Conservation (phyloP, 2,888 invertebrate genomes). For the Pristionchus entomophagus region DNA sequence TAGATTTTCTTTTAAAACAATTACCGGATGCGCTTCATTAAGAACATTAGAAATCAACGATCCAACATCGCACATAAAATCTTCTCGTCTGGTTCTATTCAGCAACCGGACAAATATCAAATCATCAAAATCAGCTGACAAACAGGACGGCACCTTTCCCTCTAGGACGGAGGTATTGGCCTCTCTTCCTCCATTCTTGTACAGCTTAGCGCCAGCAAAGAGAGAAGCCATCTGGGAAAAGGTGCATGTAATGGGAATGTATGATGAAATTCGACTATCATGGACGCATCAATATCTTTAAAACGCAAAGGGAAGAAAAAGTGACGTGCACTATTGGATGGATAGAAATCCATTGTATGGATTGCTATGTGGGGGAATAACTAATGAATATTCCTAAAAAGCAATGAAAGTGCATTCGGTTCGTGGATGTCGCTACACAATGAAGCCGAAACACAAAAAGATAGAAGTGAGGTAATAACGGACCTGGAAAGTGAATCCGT, state of each 20-base stretch:
- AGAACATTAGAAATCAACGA: no score
- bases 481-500: not conserved
- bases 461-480: not conserved
- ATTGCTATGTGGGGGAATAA: no score
- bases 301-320: not conserved
- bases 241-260: not conserved
- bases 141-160: conserved; percentile 36
- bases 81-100: no score
- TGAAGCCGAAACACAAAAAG: no score
- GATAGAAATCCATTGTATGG: not conserved
- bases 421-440: no score
- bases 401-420: no score
- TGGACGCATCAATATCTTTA: not conserved
- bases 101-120: no score
- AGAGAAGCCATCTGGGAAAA: conserved; percentile 34
- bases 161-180: conserved; percentile 1
- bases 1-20: no score
- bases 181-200: conserved; percentile 32
- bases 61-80: no score
- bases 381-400: no score
- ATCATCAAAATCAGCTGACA: not conserved
- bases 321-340: not conserved
- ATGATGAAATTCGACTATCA: not conserved
- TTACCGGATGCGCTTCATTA: no score
- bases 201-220: conserved; percentile 36